Evolutionary conservation across 2,888 invertebrate species (phyloP).

Genomic region (Iphiclides podalirius): DNA sequence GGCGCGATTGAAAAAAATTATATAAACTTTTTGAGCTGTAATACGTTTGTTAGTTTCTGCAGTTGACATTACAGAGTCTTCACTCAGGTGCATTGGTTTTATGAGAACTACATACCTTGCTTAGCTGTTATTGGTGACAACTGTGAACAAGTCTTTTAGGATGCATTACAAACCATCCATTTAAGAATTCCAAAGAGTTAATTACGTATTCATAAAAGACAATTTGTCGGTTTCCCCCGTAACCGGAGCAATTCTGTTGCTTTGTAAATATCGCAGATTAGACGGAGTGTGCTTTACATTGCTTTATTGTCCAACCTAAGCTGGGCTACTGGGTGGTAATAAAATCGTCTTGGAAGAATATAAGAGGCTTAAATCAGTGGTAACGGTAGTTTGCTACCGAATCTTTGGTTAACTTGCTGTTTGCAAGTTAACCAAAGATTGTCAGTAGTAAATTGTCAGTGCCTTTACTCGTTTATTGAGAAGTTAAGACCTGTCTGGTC

Average conservation of each 20-base stretch:
- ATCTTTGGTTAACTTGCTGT: not conserved
- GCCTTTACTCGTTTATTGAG: not conserved
- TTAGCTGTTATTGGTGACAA: too few relatives aligned
- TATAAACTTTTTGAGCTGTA: too few relatives aligned
- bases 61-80: too few relatives aligned
- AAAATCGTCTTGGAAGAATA: not conserved
- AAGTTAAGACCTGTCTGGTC: too few relatives aligned
- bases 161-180: not conserved
- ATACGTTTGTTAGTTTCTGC: too few relatives aligned
- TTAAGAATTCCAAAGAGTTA: slow-evolving; percentile 34
- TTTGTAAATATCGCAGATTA: slow-evolving; percentile 15
- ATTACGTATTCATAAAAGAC: slow-evolving; percentile 48
- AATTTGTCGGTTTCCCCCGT: slow-evolving; percentile 36
- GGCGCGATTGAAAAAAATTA: too few relatives aligned
- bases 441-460: too few relatives aligned
- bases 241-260: slow-evolving; percentile 34
- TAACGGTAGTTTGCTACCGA: not conserved
- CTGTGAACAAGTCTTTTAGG: too few relatives aligned
- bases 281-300: slow-evolving; percentile 2
- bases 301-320: slow-evolving; percentile 4
- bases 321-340: slow-evolving; percentile 14
- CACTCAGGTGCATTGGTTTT: too few relatives aligned
- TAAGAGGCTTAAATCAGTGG: not conserved
- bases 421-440: too few relatives aligned
- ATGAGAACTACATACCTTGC: too few relatives aligned